A percentile compares a stretch with the other conserved stretches of the same genome.
phyloP scores from a whole-genome alignment of 2,797 vertebrate species.

The Alcedo quadribrachys region DNA sequence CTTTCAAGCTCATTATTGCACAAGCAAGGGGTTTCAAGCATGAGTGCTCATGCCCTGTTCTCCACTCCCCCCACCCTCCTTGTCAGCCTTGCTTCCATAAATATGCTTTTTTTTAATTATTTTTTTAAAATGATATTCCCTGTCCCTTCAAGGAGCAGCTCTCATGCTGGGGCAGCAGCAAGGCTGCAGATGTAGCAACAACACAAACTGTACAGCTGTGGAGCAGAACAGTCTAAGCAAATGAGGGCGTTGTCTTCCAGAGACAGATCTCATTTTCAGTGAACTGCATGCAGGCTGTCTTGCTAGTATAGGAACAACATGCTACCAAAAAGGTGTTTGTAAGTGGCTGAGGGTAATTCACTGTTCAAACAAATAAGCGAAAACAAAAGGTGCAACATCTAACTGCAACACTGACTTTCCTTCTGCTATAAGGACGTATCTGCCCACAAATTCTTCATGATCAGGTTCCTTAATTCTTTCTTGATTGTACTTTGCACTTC shows the following conservation, averaged over 20 bases:
- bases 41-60: constrained; percentile 66
- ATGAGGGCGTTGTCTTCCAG: neutral
- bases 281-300: neutral
- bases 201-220: neutral
- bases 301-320: neutral
- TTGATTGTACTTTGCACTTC: neutral
- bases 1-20: constrained; percentile 74
- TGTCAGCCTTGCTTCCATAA: constrained; percentile 32
- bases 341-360: neutral
- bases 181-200: neutral
- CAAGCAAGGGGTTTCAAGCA: constrained; percentile 70
- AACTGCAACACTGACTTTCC: neutral
- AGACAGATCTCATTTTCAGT: neutral
- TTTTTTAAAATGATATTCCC: neutral
- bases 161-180: neutral
- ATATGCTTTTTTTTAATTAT: neutral
- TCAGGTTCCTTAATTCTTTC: neutral
- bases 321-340: neutral
- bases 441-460: neutral
- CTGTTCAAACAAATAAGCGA: neutral
- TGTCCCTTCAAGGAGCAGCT: neutral
- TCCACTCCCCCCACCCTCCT: neutral
- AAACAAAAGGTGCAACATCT: neutral
- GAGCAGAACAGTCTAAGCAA: neutral
- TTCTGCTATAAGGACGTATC: neutral